Evolutionary conservation across 1,140 invertebrate species (phyloP).

Genomic region (Drosophila seguyi): DNA sequence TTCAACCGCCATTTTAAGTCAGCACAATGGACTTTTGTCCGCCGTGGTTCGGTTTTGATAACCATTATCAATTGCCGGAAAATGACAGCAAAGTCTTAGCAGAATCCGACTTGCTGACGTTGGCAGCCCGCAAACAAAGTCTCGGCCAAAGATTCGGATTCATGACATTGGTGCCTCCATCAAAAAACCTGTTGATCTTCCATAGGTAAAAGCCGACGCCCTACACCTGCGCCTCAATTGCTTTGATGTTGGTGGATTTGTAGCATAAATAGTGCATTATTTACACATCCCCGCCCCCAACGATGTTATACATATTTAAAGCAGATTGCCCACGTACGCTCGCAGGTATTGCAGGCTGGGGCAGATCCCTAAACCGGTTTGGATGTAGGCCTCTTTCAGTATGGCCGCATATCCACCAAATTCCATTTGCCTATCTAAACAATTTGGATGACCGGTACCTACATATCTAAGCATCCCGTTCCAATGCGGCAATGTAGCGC

Average conservation of each 20-base stretch:
- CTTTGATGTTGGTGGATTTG: not conserved
- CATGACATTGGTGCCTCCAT: conserved; percentile 1
- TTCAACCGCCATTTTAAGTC: conserved; percentile 3
- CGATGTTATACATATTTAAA: not conserved
- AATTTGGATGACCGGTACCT: conserved; percentile 9
- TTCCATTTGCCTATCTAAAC: conserved; percentile 5
- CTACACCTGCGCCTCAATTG: not conserved
- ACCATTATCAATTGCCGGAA: conserved; percentile 24
- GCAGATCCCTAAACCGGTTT: conserved; percentile 37
- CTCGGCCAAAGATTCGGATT: not conserved
- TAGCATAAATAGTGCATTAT: conserved; percentile 4
- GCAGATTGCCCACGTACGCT: conserved; percentile 5
- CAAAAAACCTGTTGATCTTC: conserved; percentile 41
- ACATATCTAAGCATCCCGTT: not conserved
- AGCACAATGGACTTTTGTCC: conserved; percentile 21
- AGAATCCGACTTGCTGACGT: conserved; percentile 55
- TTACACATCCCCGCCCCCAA: not conserved
- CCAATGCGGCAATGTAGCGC: not conserved
- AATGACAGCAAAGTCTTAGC: conserved; percentile 9
- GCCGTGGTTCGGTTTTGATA: conserved; percentile 31
- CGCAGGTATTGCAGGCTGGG: not conserved
- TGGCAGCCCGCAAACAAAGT: conserved; percentile 43
- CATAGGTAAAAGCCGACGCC: conserved; percentile 7
- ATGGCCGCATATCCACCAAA: conserved; percentile 4
- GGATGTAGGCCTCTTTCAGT: conserved; percentile 7